Evolutionary conservation across 2,888 invertebrate genomes (phyloP).

Genomic region (Automeris io): DNA sequence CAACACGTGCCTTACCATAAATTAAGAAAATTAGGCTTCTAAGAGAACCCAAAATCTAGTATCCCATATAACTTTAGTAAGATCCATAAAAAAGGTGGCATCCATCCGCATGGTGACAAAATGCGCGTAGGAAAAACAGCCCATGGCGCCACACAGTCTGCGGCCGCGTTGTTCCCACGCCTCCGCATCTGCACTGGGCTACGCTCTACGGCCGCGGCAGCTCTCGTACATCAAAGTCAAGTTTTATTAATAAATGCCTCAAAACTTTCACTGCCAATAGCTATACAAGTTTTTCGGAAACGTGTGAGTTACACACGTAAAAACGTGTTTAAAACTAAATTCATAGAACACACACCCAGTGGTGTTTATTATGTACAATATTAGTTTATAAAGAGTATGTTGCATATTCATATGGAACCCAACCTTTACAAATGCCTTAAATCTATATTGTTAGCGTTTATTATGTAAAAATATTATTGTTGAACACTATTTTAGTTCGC

Average conservation of each 20-base stretch:
- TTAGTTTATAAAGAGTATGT: no score
- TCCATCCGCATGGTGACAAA: no score
- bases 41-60: no score
- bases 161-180: slow-evolving; percentile 48
- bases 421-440: no score
- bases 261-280: slow-evolving; percentile 52
- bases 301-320: slow-evolving; percentile 10
- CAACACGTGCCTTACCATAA: no score
- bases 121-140: slow-evolving; percentile 41
- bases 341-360: slow-evolving; percentile 1
- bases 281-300: slow-evolving; percentile 11
- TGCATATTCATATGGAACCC: no score
- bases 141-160: slow-evolving; percentile 70
- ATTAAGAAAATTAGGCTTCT: no score
- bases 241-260: slow-evolving; percentile 50
- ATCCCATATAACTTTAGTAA: no score
- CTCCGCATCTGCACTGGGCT: slow-evolving; percentile 17
- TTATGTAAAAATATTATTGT: no score
- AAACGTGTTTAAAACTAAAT: slow-evolving; percentile 7
- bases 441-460: no score
- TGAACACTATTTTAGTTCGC: no score
- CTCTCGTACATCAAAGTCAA: slow-evolving; percentile 41
- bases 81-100: no score
- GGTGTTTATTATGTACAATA: background rate
- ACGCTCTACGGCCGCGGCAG: slow-evolving; percentile 17